Evolutionary conservation across 2,888 invertebrate genomes (phyloP), one percentile per base, ranked within the genome.

Genomic region (Clusia tigrina): DNA sequence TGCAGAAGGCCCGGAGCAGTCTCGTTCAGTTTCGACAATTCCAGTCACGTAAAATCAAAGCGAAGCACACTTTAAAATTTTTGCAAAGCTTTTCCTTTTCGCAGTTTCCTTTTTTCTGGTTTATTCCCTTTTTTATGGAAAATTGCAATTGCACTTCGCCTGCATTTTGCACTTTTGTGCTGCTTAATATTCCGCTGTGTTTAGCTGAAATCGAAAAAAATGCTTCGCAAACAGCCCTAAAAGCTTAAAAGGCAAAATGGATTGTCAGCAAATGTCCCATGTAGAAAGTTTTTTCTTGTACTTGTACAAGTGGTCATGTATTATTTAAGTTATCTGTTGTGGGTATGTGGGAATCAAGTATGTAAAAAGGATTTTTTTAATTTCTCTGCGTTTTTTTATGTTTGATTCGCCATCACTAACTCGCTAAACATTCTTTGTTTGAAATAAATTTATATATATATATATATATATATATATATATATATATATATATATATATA

Each of bases 41-140:
- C 77, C 69, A 69, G 75, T 76, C 74, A 74, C 74, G 74, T 76
- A 70, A 58, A 65, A 60, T 60, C 67, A 68, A 70, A 74, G 71
- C 64, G 66, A 67, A 64, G 54, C 61, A 55, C 60, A 56, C 60
- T 51, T 42, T 48, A 9, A 48, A 48, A 22, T 20, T 20, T 48
- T 48, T 48, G 10, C 5, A 20, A 20, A 22, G 2, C 22, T 18
- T 48, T 48, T 20, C 48, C 22, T 5, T 48, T 20, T 48, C 5
- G 18, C 6, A 3, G 2, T 18, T 48, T 18, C 22, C 15, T 5
- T 48, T 12, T 20, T 48, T 48, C 15, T 48, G n/a, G 9, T 42
- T 6, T 42, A 3, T 6, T 42, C 15, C 42, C n/a, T 42, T 42
- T 32, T 9, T 32, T 32, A 32, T n/a, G 20, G 18, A 20, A 5